Base-by-base conservation (phyloP, 2,888 invertebrate species). In the Caenorhabditis virilis region DNA sequence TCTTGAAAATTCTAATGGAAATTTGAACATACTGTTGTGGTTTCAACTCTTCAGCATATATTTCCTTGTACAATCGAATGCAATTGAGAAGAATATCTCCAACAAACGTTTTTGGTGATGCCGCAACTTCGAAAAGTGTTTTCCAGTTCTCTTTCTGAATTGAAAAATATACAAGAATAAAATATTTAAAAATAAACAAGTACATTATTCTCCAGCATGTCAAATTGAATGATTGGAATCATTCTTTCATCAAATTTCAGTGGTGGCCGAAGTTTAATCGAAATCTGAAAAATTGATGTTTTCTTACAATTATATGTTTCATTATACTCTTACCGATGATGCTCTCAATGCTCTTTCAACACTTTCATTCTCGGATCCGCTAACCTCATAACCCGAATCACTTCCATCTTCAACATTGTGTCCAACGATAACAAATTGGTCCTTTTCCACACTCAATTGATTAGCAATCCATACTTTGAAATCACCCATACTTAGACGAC, bases 31-130 rank as follows among this genome's bases (percentile, higher is more conserved):
- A 76, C 74, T 62, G 64, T 23, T 68, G 59, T 13, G 62, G 60
- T 6, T 54, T 42, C 30, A 74, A 42, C 7, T 72, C 46, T 25
- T 57, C 63, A 30, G 62, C 67, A 47, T 72, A 78, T 7, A 73
- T 52, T 22, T 73, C 72, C 33, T 70, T 62, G 42, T 77, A 72
- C 23, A 74, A 47, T 0, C 63, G 62, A 5, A 60, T 47, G 36
- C 77, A 77, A 25, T 74, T 69, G 18, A 63, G 43, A 2, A 74
- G 54, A 20, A 79, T 54, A 39, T 77, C 77, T 9, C 52, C 55
- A 15, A 78, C 46, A 2, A 48, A 30, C 2, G 71, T 68, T 11
- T 50, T 52, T 16, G 23, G 43, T 2, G 72, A 61, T 0, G 64
- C 66, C 1, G 77, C 66, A 25, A 76, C 30, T n/a, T 72, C 71